phyloP scores from a whole-genome alignment of 2,888 invertebrate species.

The Lypha dubia region DNA sequence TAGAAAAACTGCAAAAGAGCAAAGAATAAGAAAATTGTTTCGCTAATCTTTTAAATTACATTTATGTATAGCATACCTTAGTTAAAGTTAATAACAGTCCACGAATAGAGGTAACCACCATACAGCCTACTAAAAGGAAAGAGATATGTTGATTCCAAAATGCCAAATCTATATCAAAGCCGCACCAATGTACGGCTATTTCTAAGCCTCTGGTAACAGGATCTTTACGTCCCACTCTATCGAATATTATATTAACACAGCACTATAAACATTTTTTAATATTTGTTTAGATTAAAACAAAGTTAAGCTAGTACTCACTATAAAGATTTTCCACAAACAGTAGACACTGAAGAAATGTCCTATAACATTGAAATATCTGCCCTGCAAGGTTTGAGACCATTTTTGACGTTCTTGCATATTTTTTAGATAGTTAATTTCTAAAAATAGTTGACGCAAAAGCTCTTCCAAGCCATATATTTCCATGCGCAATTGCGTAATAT shows the following conservation, averaged over 20 bases:
- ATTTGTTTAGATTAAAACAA: background rate
- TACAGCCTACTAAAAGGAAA: slow-evolving; percentile 97
- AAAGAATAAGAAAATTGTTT: slow-evolving; percentile 1
- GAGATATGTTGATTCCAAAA: slow-evolving; percentile 99
- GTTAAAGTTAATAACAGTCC: slow-evolving; percentile 97
- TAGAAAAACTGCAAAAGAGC: slow-evolving; percentile 95
- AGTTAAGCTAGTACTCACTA: slow-evolving; percentile 88
- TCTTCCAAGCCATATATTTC: slow-evolving; percentile 96
- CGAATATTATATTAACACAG: slow-evolving; percentile 99
- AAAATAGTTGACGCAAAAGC: slow-evolving; percentile 95
- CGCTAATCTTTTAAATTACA: background rate
- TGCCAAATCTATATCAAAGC: slow-evolving; percentile 96
- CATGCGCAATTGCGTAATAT: slow-evolving; percentile 90
- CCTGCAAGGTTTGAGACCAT: slow-evolving; percentile 98
- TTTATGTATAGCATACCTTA: slow-evolving; percentile 90
- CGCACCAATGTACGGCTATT: slow-evolving; percentile 98
- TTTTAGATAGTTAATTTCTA: slow-evolving; percentile 97
- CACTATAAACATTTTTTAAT: slow-evolving; percentile 86
- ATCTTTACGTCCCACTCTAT: slow-evolving; percentile 98
- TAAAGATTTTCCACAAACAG: slow-evolving; percentile 99
- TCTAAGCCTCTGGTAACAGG: slow-evolving; percentile 98
- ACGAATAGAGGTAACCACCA: slow-evolving; percentile 98
- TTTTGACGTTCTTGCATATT: slow-evolving; percentile 95
- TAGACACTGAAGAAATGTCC: slow-evolving; percentile 99
- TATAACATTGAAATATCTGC: slow-evolving; percentile 98